A percentile compares a stretch with the other conserved stretches of the same genome.
Conservation (phyloP, 2,888 invertebrate genomes). For the Chesias legatella region DNA sequence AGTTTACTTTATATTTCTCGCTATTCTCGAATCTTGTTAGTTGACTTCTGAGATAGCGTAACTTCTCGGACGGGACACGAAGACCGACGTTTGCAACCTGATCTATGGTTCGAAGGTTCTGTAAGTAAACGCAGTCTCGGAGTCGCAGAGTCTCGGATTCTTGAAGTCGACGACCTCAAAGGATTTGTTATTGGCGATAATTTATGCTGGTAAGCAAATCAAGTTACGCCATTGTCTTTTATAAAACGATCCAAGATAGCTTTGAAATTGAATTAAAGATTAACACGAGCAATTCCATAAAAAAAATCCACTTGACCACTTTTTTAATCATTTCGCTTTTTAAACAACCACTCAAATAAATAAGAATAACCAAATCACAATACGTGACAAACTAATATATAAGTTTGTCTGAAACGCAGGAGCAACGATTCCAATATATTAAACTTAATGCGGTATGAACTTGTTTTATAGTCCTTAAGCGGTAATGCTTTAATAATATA, state of each 20-base stretch:
- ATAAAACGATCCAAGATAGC: too few species aligned
- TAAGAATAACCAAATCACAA: too few species aligned
- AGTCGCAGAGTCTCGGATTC: conserved; percentile 7
- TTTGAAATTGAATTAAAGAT: too few species aligned
- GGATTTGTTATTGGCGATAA: background rate
- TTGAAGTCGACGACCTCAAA: conserved; percentile 11
- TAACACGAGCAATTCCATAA: too few species aligned
- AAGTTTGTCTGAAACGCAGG: too few species aligned
- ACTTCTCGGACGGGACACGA: conserved; percentile 8
- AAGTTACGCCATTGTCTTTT: too few species aligned
- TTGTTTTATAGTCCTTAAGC: conserved; percentile 14
- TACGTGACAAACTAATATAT: too few species aligned
- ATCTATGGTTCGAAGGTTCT: conserved; percentile 16
- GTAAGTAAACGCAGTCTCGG: conserved; percentile 3
- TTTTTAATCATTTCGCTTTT: too few species aligned
- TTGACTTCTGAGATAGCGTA: conserved; percentile 15
- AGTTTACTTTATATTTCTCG: conserved; percentile 22
- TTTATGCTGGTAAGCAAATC: too few species aligned
- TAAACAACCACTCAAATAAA: too few species aligned
- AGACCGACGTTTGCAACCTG: conserved; percentile 20
- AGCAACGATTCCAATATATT: conserved; percentile 15
- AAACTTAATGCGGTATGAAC: conserved; percentile 14
- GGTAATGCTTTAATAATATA: conserved; percentile 15
- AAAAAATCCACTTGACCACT: too few species aligned
- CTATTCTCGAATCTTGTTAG: conserved; percentile 27